Evolutionary conservation across 2,888 invertebrate genomes (phyloP).

Genomic region (Agrochola circellaris): DNA sequence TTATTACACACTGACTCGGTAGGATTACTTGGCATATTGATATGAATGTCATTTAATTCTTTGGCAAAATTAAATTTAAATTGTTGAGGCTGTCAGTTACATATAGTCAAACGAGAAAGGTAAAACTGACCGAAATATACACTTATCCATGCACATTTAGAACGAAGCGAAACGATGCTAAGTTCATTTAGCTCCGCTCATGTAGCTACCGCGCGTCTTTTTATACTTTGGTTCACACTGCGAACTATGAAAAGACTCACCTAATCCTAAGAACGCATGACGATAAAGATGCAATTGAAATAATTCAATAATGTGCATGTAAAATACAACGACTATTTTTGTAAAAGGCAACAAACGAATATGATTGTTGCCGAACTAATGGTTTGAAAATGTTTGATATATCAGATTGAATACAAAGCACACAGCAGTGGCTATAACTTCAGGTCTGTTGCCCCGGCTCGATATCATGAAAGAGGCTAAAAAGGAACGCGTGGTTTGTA

Average conservation of each 20-base stretch:
- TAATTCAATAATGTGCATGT: background rate
- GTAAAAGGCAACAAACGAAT: background rate
- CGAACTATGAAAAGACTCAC: too few species aligned
- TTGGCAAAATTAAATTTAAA: background rate
- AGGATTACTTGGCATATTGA: slow-evolving; percentile 14
- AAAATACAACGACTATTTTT: background rate
- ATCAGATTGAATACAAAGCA: slow-evolving; percentile 31
- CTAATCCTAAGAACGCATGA: background rate
- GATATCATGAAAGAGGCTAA: slow-evolving; percentile 39
- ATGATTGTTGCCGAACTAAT: background rate
- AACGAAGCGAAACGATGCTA: too few species aligned
- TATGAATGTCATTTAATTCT: background rate
- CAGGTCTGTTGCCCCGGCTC: slow-evolving; percentile 15
- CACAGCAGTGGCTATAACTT: background rate
- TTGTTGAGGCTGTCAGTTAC: background rate
- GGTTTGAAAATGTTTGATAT: slow-evolving; percentile 16
- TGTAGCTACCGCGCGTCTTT: background rate
- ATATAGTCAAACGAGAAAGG: background rate
- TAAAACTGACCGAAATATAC: background rate
- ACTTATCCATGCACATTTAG: background rate
- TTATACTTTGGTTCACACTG: too few species aligned
- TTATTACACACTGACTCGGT: slow-evolving; percentile 31
- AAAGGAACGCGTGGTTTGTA: slow-evolving; percentile 44
- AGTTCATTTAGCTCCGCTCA: background rate
- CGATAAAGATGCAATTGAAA: background rate